Conservation (phyloP, 1,140 invertebrate species). For the Scaptomyza graminum region DNA sequence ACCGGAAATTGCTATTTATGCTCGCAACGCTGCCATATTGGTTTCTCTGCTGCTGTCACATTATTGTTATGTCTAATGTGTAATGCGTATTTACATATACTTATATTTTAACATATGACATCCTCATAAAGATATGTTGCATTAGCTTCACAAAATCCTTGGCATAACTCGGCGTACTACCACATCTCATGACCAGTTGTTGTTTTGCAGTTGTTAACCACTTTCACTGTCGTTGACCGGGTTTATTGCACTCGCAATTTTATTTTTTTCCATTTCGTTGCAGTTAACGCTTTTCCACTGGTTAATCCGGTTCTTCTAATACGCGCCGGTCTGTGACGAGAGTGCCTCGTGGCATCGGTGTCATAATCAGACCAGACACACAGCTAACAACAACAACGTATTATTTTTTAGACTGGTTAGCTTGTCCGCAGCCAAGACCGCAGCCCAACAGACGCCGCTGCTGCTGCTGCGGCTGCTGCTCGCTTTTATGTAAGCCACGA, state of each 20-base stretch:
- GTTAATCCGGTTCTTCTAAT: constrained; percentile 80
- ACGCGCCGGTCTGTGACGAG: constrained; percentile 47
- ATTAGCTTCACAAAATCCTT: constrained; percentile 40
- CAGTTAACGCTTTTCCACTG: constrained; percentile 70
- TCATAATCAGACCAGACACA: constrained; percentile 71
- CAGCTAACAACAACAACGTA: constrained; percentile 9
- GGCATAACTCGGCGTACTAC: constrained; percentile 42
- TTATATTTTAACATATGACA: constrained; percentile 9
- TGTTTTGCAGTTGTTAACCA: constrained; percentile 45
- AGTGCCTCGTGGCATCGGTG: constrained; percentile 64
- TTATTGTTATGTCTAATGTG: not conserved
- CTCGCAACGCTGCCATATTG: constrained; percentile 60
- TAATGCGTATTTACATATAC: not conserved
- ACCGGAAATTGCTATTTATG: constrained; percentile 77
- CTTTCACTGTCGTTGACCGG: constrained; percentile 77
- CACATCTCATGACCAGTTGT: constrained; percentile 48
- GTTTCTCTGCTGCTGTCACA: constrained; percentile 15
- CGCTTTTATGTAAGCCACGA: constrained; percentile 31
- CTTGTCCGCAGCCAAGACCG: constrained; percentile 11
- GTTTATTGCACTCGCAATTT: constrained; percentile 72
- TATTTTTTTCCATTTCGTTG: not conserved
- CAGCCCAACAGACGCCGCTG: constrained; percentile 23
- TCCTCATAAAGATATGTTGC: not conserved
- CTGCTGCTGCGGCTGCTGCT: too few relatives aligned
- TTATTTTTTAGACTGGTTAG: constrained; percentile 16